Evolutionary conservation across 2,113 vertebrate genomes (phyloP).

Genomic region (Chionodraco myersi): DNA sequence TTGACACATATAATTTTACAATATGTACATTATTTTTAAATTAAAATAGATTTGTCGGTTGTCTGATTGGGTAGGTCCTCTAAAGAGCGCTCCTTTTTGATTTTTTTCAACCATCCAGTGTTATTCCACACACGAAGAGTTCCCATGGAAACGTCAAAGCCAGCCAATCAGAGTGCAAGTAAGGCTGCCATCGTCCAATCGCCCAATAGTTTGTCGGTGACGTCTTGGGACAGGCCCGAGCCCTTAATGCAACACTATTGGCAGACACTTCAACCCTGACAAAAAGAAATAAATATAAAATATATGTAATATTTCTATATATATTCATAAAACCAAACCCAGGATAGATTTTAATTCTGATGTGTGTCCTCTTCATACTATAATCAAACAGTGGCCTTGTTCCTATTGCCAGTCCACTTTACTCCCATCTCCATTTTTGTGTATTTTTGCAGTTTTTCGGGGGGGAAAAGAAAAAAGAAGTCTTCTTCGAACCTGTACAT

Average conservation of each 20-base stretch:
- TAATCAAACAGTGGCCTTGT: conserved; percentile 72
- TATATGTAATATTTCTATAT: conserved; percentile 85
- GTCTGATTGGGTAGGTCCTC: conserved; percentile 79
- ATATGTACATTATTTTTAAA: conserved; percentile 86
- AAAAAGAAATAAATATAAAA: conserved; percentile 86
- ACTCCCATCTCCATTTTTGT: conserved; percentile 59
- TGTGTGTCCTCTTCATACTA: conserved; percentile 67
- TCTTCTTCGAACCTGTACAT: conserved; percentile 85
- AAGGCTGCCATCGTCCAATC: conserved; percentile 77
- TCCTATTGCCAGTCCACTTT: conserved; percentile 51
- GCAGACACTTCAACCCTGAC: conserved; percentile 75
- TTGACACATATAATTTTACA: conserved; percentile 86
- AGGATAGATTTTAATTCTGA: conserved; percentile 77
- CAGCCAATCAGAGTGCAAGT: conserved; percentile 78
- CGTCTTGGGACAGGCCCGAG: conserved; percentile 69
- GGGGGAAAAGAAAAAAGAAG: conserved; percentile 60
- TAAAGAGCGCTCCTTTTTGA: conserved; percentile 48
- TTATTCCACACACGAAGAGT: conserved; percentile 58
- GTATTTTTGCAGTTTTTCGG: conserved; percentile 79
- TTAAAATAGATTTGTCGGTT: conserved; percentile 87
- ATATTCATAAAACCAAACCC: conserved; percentile 84
- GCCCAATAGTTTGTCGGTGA: conserved; percentile 70
- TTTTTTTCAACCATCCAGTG: conserved; percentile 54
- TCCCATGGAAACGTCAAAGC: conserved; percentile 56
- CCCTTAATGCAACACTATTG: conserved; percentile 72